phyloP scores from a whole-genome alignment of 2,888 invertebrate genomes.

The Eledona agricola region DNA sequence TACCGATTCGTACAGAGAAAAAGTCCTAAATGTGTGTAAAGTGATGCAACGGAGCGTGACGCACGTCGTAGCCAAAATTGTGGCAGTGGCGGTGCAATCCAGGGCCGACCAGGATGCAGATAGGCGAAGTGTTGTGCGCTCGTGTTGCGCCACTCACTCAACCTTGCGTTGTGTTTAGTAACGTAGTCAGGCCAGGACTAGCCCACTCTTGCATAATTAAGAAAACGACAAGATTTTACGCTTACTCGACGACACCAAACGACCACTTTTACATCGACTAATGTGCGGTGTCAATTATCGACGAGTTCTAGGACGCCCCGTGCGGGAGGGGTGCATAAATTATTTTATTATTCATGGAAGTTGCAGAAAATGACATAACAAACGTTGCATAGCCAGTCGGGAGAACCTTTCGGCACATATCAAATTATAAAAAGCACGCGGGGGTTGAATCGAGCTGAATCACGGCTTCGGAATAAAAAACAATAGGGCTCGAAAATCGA shows the following conservation, averaged over 20 bases:
- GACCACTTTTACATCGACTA: too few species aligned
- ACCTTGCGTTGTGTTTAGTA: conserved; percentile 38
- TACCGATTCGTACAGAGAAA: conserved; percentile 6
- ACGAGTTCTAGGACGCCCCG: too few species aligned
- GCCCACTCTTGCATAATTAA: conserved; percentile 17
- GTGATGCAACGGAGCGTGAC: conserved; percentile 16
- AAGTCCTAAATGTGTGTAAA: conserved; percentile 12
- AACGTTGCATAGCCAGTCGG: conserved; percentile 21
- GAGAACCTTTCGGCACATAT: too few species aligned
- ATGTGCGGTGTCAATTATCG: too few species aligned
- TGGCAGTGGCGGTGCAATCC: conserved; percentile 33
- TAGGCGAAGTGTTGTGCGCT: conserved; percentile 26
- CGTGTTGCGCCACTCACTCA: conserved; percentile 38
- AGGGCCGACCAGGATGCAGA: conserved; percentile 40
- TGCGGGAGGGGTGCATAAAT: conserved; percentile 26
- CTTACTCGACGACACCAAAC: neutral
- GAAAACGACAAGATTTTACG: conserved; percentile 1
- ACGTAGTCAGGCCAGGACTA: conserved; percentile 26
- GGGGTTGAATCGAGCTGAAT: too few species aligned
- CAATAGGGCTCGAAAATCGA: too few species aligned
- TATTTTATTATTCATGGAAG: conserved; percentile 16
- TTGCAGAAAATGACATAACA: conserved; percentile 25
- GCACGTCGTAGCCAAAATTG: conserved; percentile 23
- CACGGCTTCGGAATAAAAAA: too few species aligned
- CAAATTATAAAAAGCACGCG: too few species aligned